phyloP scores from a whole-genome alignment of 2,797 vertebrate species.

The Rhynchonycteris naso region DNA sequence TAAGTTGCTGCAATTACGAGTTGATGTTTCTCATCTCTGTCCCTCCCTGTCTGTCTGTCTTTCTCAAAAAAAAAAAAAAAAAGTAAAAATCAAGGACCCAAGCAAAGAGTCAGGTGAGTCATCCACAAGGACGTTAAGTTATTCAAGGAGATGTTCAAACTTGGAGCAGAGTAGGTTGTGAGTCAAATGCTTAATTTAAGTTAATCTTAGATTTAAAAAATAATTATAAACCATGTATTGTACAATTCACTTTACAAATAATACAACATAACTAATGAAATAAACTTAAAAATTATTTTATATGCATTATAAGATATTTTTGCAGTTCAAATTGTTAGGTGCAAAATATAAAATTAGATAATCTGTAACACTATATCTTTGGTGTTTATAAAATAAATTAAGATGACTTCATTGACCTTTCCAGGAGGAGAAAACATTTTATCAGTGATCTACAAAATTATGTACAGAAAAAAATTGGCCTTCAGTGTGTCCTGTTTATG shows the following conservation, averaged over 20 bases:
- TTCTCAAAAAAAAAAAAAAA: too few species aligned
- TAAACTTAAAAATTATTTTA: neutral
- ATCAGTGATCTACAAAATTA: neutral
- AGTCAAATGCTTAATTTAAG: neutral
- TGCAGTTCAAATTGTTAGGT: neutral
- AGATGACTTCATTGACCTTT: neutral
- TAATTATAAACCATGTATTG: neutral
- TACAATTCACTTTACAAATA: neutral
- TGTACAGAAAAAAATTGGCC: neutral
- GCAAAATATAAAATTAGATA: slow-evolving; percentile 14
- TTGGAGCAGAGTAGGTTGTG: neutral
- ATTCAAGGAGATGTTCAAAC: neutral
- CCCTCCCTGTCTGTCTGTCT: too few species aligned
- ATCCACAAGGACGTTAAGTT: neutral
- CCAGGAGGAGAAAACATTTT: neutral
- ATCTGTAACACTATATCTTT: neutral
- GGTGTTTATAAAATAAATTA: slow-evolving; percentile 5
- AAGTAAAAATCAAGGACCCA: neutral
- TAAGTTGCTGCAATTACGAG: too few species aligned
- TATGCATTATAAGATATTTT: neutral
- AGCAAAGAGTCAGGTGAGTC: neutral
- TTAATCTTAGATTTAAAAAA: neutral
- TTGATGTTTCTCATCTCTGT: too few species aligned
- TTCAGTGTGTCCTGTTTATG: neutral
- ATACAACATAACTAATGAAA: neutral